Evolutionary conservation across 1,140 invertebrate genomes (phyloP).

Genomic region (Andrena cerasifolii): DNA sequence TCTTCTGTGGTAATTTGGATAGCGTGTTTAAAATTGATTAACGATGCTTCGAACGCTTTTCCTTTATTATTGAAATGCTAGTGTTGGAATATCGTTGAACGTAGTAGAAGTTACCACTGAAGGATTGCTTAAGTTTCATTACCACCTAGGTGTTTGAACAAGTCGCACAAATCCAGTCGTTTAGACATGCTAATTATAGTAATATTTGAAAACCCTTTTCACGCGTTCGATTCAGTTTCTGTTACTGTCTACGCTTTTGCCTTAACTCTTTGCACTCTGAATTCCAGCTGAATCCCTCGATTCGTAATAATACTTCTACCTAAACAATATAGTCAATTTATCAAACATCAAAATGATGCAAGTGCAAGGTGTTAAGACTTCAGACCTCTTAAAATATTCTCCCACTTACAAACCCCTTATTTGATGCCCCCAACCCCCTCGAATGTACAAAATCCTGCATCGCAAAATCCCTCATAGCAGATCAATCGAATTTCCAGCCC

Average conservation of each 20-base stretch:
- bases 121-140: not conserved
- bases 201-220: not conserved
- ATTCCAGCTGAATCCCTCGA: too few species aligned
- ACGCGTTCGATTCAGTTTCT: slow-evolving; percentile 1
- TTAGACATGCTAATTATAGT: not conserved
- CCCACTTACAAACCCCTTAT: too few species aligned
- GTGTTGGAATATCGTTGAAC: too few species aligned
- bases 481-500: too few species aligned
- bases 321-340: too few species aligned
- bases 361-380: not conserved
- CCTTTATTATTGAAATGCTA: too few species aligned
- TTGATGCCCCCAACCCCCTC: not conserved
- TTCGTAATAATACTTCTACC: too few species aligned
- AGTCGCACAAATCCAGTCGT: not conserved
- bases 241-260: not conserved
- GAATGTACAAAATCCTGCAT: slow-evolving; percentile 3
- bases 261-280: not conserved
- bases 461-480: too few species aligned
- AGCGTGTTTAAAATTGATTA: not conserved
- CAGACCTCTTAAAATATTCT: not conserved
- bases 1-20: not conserved
- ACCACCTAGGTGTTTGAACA: too few species aligned
- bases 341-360: too few species aligned
- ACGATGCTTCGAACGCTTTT: too few species aligned
- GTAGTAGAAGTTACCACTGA: too few species aligned